Evolutionary conservation across 2,888 invertebrate genomes (phyloP).

Genomic region (Agriopis aurantiaria): DNA sequence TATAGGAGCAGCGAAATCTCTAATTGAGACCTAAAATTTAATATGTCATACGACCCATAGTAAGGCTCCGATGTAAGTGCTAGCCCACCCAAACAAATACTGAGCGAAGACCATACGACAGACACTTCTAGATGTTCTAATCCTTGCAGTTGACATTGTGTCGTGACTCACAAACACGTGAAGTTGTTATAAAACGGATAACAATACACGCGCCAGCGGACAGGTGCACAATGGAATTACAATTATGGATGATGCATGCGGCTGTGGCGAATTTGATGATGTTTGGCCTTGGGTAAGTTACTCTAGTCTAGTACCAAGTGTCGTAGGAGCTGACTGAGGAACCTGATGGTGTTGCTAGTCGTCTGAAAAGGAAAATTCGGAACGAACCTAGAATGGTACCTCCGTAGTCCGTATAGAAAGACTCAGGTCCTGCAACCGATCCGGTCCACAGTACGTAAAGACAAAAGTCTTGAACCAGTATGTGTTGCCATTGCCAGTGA

Average conservation of each 20-base stretch:
- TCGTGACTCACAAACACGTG: constrained; percentile 27
- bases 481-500: no score
- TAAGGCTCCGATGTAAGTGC: no score
- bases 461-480: no score
- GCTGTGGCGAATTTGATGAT: constrained; percentile 2
- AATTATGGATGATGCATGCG: constrained; percentile 3
- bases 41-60: neutral
- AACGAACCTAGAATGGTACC: no score
- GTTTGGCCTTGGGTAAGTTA: neutral
- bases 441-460: no score
- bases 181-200: neutral
- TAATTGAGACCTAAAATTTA: neutral
- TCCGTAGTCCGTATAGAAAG: no score
- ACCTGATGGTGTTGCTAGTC: neutral
- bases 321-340: neutral
- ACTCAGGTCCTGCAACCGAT: no score
- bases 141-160: constrained; percentile 11
- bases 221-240: constrained; percentile 5
- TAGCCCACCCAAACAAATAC: no score
- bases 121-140: neutral
- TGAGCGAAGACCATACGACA: neutral
- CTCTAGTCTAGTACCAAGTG: neutral
- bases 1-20: no score
- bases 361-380: neutral
- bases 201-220: constrained; percentile 3